A percentile compares a stretch with the other conserved stretches of the same genome.
These are phyloP conservation scores for Sebastes cheni DNA, from an alignment of 2,797 vertebrate genomes.

Conservation along the genomic window DNA sequence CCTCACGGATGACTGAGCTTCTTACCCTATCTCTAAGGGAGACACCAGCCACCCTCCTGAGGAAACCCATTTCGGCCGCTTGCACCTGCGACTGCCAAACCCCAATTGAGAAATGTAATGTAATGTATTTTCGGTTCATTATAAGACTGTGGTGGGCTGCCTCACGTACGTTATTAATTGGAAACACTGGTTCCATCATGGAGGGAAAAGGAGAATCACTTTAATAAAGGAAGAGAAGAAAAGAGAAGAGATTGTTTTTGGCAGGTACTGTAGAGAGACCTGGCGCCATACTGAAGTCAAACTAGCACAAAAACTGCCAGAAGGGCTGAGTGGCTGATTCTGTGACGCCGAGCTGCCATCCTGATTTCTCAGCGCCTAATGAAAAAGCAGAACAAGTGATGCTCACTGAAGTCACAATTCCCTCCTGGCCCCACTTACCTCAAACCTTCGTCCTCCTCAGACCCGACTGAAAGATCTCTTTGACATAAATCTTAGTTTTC, in stretches of 20 bases:
- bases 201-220: not conserved
- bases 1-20: no score
- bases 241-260: constrained; percentile 19
- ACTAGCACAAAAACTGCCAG: constrained; percentile 43
- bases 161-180: not conserved
- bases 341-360: constrained; percentile 43
- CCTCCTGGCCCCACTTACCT: constrained; percentile 25
- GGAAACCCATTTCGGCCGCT: no score
- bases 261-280: constrained; percentile 40
- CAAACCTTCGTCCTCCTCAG: not conserved
- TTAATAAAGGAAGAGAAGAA: not conserved
- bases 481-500: not conserved
- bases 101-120: no score
- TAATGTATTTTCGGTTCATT: no score
- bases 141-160: no score
- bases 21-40: no score
- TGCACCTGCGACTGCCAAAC: no score
- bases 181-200: not conserved
- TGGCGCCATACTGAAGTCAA: constrained; percentile 27
- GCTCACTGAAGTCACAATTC: constrained; percentile 21
- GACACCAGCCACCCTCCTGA: no score
- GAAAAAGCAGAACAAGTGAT: constrained; percentile 35
- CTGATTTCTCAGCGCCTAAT: constrained; percentile 31
- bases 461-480: not conserved
- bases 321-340: constrained; percentile 33